Evolutionary conservation across 2,888 invertebrate genomes (phyloP), one percentile per base, ranked within the genome.

Genomic region (Esperia sulphurella): DNA sequence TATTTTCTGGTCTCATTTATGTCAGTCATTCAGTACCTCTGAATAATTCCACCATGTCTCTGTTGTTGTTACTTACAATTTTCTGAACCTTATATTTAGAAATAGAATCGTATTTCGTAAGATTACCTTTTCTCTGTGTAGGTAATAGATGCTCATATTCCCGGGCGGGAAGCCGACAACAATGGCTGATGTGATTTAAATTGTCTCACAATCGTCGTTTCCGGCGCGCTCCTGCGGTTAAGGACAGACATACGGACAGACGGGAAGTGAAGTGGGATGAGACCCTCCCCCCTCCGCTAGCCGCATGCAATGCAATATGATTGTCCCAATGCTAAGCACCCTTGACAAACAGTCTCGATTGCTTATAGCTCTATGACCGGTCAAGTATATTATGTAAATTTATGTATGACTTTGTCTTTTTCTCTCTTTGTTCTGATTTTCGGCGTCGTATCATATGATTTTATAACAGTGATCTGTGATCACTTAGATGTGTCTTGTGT

Each of bases 181-280:
- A 79, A 80, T 73, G 69, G 66, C 57, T 66, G 71, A 72, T 71
- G 68, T 75, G 77, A 75, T 79, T 83, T 74, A 82, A 86, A 86
- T 85, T 84, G 85, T 82, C 79, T 81, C 79, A 74, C 85, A 86
- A 83, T 85, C 81, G 71, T 56, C 54, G 69, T 68, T 84, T 87
- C 87, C 87, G 85, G 74, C 61, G 70, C 51, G 54, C 53, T 55
- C 55, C 53, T 61, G 59, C 66, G 61, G 35, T 35, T 35, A 35
- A 35, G 75, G 70, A 71, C 50, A 38, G 53, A 49, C 52, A 50
- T 31, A 21, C 41, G 14, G 37, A 21, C 41, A 13, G 10, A 13
- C n/a, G 14, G 40, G 21, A 12, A 9, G 14, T 13, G n/a, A 6
- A n/a, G 40, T 28, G 40, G 40, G 40, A 28, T 12, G 55, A 58